Base-by-base conservation (phyloP, 2,888 invertebrate species). In the Drosophila anomelani region DNA sequence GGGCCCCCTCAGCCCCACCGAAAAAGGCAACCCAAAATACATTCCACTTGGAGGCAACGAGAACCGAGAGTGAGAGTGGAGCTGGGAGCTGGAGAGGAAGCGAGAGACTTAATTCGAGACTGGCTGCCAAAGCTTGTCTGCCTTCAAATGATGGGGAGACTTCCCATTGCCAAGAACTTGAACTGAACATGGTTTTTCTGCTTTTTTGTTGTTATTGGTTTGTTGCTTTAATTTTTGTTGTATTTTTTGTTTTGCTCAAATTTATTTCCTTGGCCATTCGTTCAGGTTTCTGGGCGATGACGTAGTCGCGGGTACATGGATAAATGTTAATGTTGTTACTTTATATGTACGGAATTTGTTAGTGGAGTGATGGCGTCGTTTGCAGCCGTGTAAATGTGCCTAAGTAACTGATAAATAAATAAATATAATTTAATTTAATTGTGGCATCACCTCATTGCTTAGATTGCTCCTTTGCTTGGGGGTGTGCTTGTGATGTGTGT, bases 141-240 rank as follows among this genome's bases (percentile, higher is more conserved):
- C 84, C 83, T 73, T 56, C 64, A 71, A 80, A 63, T 26, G 69
- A 49, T 75, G 60, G 44, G 44, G 63, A 80, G 73, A 55, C 86
- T 78, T 60, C 59, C 56, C 73, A 88, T 72, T 78, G 88, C 88
- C 84, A 87, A 88, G 89, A 88, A 81, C 84, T 88, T 87, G 84
- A 84, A 87, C 75, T 66, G 70, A 70, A 64, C 87, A 73, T 68
- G 73, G 67, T 72, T 70, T 49, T 68, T 71, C 41, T 20, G 32
- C 29, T 43, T 43, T 66, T 58, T 38, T 44, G 55, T 56, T 41
- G 32, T n/a, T n/a, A n/a, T n/a, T n/a, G n/a, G n/a, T 58, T 38
- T 44, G 55, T 56, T 41, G 32, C 55, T 26, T 26, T 46, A 41
- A 46, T 58, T 56, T 47, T 36, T 15, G 15, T 53, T 34, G 20